Evolutionary conservation across 2,797 vertebrate species (phyloP).

Genomic region (Pseudochirops cupreus): DNA sequence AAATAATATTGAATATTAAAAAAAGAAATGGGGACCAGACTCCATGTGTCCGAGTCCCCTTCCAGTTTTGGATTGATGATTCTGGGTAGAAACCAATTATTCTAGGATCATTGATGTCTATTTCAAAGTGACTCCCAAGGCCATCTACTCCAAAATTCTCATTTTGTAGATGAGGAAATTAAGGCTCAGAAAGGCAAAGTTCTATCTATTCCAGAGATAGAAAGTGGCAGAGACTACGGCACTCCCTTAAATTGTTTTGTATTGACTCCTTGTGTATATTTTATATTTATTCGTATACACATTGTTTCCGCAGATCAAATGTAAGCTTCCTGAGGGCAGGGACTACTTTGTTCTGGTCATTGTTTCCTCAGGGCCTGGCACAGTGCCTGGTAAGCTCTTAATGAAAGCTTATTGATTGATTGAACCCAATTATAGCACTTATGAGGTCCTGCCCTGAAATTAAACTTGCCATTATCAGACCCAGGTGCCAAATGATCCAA

Average conservation of each 20-base stretch:
- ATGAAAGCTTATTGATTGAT: not conserved
- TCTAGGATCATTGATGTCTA: not conserved
- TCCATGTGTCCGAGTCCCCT: not conserved
- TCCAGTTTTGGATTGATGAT: not conserved
- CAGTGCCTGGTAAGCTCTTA: not conserved
- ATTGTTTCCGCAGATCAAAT: not conserved
- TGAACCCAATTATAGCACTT: conserved; percentile 9
- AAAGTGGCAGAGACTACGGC: not conserved
- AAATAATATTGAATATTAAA: not conserved
- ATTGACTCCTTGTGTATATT: not conserved
- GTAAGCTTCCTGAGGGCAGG: not conserved
- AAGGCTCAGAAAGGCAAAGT: not conserved
- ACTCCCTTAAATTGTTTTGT: not conserved
- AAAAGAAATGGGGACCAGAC: not conserved
- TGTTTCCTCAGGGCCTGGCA: not conserved
- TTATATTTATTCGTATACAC: not conserved
- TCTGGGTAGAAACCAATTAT: not conserved
- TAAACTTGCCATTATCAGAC: not conserved
- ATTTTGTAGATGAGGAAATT: not conserved
- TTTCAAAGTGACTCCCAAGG: not conserved
- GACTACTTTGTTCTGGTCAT: not conserved
- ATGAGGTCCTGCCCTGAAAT: conserved; percentile 38
- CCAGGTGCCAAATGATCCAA: conserved; percentile 9
- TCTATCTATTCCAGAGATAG: no score
- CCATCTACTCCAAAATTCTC: not conserved